phyloP scores from a whole-genome alignment of 2,797 vertebrate genomes.

The Liasis olivaceus region DNA sequence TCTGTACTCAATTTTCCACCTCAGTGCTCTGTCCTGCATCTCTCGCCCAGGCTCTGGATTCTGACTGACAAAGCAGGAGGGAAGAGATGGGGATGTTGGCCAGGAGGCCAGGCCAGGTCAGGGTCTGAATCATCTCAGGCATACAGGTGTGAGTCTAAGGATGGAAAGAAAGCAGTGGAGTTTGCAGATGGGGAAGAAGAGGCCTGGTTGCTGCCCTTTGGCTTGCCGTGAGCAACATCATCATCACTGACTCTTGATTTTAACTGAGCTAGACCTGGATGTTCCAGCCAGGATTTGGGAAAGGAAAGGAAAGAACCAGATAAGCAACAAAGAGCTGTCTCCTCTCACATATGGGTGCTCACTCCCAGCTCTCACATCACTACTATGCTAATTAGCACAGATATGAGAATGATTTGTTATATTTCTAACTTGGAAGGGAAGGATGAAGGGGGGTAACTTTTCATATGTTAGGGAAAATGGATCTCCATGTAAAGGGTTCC shows the following conservation, averaged over 20 bases:
- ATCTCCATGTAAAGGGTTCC: not conserved
- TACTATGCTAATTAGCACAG: not conserved
- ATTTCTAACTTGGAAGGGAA: not conserved
- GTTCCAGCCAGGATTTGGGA: not conserved
- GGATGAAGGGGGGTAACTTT: not conserved
- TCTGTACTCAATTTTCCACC: constrained; percentile 75
- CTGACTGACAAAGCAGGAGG: constrained; percentile 39
- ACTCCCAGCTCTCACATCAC: not conserved
- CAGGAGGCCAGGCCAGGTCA: not conserved
- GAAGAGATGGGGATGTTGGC: constrained; percentile 38
- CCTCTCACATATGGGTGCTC: not conserved
- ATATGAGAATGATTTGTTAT: not conserved
- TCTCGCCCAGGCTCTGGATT: constrained; percentile 56
- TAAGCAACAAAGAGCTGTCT: not conserved
- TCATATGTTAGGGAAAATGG: not conserved
- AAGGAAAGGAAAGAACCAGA: not conserved
- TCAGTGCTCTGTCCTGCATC: constrained; percentile 69
- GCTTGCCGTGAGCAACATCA: not conserved
- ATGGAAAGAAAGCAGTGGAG: not conserved
- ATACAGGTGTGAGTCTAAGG: not conserved
- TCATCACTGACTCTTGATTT: not conserved
- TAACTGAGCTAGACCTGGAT: constrained; percentile 1
- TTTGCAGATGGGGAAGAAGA: not conserved
- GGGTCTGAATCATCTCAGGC: constrained; percentile 60
- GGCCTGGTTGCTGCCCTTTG: not conserved